phyloP scores from a whole-genome alignment of 2,888 invertebrate species.

The Ophion costatus region DNA sequence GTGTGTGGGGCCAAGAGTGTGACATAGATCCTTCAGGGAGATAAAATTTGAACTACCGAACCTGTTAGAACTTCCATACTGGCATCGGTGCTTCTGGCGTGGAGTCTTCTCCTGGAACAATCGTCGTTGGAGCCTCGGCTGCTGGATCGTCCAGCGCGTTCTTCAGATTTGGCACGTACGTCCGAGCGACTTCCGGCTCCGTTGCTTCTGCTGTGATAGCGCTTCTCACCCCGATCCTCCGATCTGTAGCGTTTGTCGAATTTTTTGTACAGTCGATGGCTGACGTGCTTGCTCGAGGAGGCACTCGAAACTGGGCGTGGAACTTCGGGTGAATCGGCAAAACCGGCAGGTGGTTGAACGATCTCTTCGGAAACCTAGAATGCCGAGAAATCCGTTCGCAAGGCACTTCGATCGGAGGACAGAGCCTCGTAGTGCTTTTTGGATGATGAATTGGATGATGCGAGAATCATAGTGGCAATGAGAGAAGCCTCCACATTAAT shows the following conservation, averaged over 20 bases:
- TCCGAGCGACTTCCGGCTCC: conserved; percentile 88
- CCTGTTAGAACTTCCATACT: conserved; percentile 84
- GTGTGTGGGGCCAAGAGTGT: too few relatives aligned
- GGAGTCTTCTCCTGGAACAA: conserved; percentile 76
- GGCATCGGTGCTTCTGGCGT: conserved; percentile 89
- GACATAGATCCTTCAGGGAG: background rate
- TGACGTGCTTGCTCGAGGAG: conserved; percentile 79
- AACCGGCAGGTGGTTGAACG: conserved; percentile 94
- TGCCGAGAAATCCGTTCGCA: background rate
- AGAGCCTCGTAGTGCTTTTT: background rate
- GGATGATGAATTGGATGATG: background rate
- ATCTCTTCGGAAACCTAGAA: conserved; percentile 86
- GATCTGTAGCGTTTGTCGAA: conserved; percentile 92
- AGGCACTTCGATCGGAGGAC: background rate
- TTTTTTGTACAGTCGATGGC: conserved; percentile 90
- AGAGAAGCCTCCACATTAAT: too few relatives aligned
- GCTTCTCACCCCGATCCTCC: conserved; percentile 88
- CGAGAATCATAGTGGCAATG: background rate
- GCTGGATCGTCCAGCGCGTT: conserved; percentile 77
- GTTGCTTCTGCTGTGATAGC: conserved; percentile 85
- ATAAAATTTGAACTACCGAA: conserved; percentile 47
- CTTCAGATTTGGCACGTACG: conserved; percentile 88
- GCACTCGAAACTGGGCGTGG: conserved; percentile 77
- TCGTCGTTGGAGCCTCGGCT: conserved; percentile 78
- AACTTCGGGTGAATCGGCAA: conserved; percentile 92